A percentile compares a stretch with the other conserved stretches of the same genome.
phyloP scores from a whole-genome alignment of 23 tunicate genomes.

The Phallusia fumigata region DNA sequence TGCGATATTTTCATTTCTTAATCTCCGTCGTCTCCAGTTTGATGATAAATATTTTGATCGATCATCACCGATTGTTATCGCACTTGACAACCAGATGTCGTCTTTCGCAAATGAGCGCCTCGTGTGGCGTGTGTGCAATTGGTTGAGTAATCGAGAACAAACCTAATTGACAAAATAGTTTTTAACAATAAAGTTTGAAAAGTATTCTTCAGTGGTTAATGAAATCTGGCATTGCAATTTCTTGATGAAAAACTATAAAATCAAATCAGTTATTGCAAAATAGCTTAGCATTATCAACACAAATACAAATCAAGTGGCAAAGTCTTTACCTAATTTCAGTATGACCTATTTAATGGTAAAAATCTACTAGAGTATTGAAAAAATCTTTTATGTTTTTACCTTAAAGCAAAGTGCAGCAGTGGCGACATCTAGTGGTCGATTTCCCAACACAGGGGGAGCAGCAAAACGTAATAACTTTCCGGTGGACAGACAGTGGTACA shows the following conservation, averaged over 20 bases:
- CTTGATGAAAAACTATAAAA: no score
- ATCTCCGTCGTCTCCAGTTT: conserved; percentile 45
- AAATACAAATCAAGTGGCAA: no score
- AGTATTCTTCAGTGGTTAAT: no score
- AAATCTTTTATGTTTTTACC: conserved; percentile 14
- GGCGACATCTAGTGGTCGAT: conserved; percentile 5
- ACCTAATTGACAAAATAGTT: conserved; percentile 16
- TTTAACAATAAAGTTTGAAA: no score
- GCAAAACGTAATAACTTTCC: conserved; percentile 6
- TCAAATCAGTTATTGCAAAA: no score
- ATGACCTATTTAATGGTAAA: no score
- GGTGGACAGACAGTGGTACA: conserved; percentile 32
- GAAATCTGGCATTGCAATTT: no score
- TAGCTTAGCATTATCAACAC: no score
- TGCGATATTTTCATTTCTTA: conserved; percentile 38
- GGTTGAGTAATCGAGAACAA: conserved; percentile 68
- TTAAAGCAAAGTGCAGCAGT: conserved; percentile 35
- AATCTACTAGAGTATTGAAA: no score
- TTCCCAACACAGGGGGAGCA: not conserved
- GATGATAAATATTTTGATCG: conserved; percentile 49
- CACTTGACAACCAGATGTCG: conserved; percentile 33
- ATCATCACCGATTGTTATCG: conserved; percentile 30
- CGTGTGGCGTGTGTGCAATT: conserved; percentile 76
- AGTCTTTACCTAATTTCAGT: no score
- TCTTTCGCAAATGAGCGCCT: conserved; percentile 53